Evolutionary conservation across 2,888 invertebrate genomes (phyloP).

Genomic region (Stenodema calcarata): DNA sequence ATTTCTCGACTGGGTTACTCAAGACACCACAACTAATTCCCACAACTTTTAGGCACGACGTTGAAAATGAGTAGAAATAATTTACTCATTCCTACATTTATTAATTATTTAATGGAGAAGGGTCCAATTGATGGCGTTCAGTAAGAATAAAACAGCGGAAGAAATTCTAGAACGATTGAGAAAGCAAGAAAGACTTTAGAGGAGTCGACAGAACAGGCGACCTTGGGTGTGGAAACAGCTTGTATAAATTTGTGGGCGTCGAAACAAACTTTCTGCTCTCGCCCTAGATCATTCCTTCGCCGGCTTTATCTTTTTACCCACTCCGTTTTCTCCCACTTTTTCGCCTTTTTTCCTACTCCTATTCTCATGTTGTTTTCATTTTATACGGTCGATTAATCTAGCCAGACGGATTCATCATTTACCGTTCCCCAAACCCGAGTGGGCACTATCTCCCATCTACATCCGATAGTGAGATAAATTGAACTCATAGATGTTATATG

Average conservation of each 20-base stretch:
- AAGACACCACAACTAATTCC: too few species aligned
- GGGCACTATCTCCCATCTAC: conserved; percentile 37
- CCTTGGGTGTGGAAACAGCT: background rate
- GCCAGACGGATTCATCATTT: conserved; percentile 28
- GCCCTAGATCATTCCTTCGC: conserved; percentile 36
- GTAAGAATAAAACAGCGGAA: too few species aligned
- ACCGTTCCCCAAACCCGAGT: background rate
- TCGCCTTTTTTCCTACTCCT: background rate
- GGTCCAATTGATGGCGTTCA: too few species aligned
- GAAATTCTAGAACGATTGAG: too few species aligned
- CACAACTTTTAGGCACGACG: too few species aligned
- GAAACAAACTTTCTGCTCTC: conserved; percentile 35
- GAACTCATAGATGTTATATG: background rate
- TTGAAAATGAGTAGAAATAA: too few species aligned
- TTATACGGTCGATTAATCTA: conserved; percentile 25
- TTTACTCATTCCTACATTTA: too few species aligned
- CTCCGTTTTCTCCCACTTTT: background rate
- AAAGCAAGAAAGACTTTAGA: too few species aligned
- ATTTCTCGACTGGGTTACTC: too few species aligned
- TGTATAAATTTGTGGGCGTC: conserved; percentile 40
- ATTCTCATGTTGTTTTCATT: background rate
- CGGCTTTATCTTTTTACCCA: conserved; percentile 1
- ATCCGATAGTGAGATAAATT: conserved; percentile 8
- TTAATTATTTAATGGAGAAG: too few species aligned
- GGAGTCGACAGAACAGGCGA: background rate